Percentiles rank a stretch among this genome's conserved stretches.
Evolutionary conservation across 2,888 invertebrate genomes (phyloP).

Genomic region (Amitus sp.): DNA sequence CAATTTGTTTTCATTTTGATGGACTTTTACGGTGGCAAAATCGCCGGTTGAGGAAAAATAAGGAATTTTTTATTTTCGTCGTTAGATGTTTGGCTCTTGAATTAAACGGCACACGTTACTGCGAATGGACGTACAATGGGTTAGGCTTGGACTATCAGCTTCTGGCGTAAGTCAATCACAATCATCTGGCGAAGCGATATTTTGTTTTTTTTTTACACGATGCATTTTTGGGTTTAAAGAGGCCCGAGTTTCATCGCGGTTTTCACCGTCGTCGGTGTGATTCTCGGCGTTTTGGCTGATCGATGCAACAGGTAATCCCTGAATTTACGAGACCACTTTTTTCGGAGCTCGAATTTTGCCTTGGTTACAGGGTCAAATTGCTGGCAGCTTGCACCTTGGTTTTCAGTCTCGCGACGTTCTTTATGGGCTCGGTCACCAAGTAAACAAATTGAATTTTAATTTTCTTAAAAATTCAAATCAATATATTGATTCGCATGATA

Average conservation of each 20-base stretch:
- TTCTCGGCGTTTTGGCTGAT: slow-evolving; percentile 85
- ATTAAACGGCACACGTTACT: slow-evolving; percentile 79
- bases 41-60: too few species aligned
- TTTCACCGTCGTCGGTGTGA: slow-evolving; percentile 88
- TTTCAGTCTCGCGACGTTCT: slow-evolving; percentile 83
- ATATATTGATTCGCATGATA: too few species aligned
- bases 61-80: too few species aligned
- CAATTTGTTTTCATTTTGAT: too few species aligned
- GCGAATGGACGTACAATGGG: slow-evolving; percentile 94
- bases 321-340: background rate
- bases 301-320: slow-evolving; percentile 68
- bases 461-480: too few species aligned
- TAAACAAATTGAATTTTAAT: too few species aligned
- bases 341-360: background rate
- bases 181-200: too few species aligned
- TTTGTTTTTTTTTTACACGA: too few species aligned
- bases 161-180: too few species aligned
- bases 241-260: slow-evolving; percentile 94
- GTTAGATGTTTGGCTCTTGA: slow-evolving; percentile 73
- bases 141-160: slow-evolving; percentile 92
- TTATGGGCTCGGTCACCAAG: slow-evolving; percentile 85
- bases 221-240: too few species aligned
- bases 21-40: too few species aligned
- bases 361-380: slow-evolving; percentile 72
- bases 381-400: slow-evolving; percentile 81